phyloP scores from a whole-genome alignment of 2,113 vertebrate genomes.

The Nothocercus nigrocapillus region DNA sequence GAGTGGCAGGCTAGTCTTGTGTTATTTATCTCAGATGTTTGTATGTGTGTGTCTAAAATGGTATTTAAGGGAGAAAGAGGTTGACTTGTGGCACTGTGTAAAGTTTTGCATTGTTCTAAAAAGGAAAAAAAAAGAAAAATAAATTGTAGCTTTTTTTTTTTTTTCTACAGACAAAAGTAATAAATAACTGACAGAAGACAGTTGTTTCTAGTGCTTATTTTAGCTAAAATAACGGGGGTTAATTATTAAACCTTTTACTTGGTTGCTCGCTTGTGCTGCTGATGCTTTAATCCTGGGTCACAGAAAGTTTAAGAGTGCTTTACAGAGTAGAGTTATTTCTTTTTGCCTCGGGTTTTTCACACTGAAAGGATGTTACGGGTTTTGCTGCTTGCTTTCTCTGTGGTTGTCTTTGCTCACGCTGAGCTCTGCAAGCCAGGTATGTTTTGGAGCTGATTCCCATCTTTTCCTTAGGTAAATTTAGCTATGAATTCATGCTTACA shows the following conservation, averaged over 20 bases:
- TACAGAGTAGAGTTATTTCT: constrained; percentile 15
- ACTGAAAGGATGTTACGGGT: constrained; percentile 75
- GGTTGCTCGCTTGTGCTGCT: constrained; percentile 55
- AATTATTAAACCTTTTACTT: constrained; percentile 80
- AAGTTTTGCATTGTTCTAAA: constrained; percentile 5
- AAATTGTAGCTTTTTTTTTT: not conserved
- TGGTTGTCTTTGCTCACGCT: constrained; percentile 39
- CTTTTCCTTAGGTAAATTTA: not conserved
- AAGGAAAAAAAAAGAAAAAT: not conserved
- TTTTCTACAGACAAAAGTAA: not conserved
- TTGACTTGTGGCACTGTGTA: not conserved
- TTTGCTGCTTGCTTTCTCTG: constrained; percentile 71
- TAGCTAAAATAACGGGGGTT: constrained; percentile 69
- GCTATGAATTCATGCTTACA: not conserved
- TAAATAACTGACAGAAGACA: constrained; percentile 66
- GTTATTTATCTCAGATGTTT: not conserved
- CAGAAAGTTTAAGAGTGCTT: constrained; percentile 75
- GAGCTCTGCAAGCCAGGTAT: constrained; percentile 81
- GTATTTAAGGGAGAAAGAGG: not conserved
- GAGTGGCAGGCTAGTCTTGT: not conserved
- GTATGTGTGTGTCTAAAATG: not conserved
- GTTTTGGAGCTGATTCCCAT: constrained; percentile 25
- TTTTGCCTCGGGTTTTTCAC: constrained; percentile 59
- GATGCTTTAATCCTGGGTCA: constrained; percentile 72
- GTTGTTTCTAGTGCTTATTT: constrained; percentile 45